A percentile compares a stretch with the other conserved stretches of the same genome.
These are phyloP conservation scores for Drosophila azteca DNA, from an alignment of 1,140 invertebrate species.

Conservation along the genomic window DNA sequence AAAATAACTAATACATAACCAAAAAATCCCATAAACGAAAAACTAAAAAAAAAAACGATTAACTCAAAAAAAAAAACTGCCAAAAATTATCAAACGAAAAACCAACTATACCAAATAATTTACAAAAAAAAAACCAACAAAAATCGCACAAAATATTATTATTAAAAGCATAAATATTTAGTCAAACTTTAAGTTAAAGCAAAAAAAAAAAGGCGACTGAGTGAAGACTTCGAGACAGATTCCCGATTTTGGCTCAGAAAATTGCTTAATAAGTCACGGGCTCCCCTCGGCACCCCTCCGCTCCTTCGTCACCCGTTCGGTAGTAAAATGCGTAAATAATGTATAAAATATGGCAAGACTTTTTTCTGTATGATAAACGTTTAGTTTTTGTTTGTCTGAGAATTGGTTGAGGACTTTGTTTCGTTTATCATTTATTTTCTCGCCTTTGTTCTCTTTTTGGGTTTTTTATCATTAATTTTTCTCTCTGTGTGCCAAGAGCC, in stretches of 20 bases:
- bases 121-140: slow-evolving; percentile 59
- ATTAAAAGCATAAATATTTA: slow-evolving; percentile 79
- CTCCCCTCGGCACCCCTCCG: too few relatives aligned
- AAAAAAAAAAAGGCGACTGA: slow-evolving; percentile 10
- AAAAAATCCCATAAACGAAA: too few relatives aligned
- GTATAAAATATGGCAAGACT: slow-evolving; percentile 67
- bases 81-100: neutral
- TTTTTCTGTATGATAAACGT: slow-evolving; percentile 65
- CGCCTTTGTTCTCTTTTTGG: slow-evolving; percentile 28
- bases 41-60: slow-evolving; percentile 57
- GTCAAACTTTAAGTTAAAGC: slow-evolving; percentile 39
- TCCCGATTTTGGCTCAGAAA: slow-evolving; percentile 64
- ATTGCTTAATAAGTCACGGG: slow-evolving; percentile 79
- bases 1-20: too few relatives aligned
- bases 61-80: slow-evolving; percentile 1
- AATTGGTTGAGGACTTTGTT: slow-evolving; percentile 56
- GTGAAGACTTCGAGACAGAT: neutral
- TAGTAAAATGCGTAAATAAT: slow-evolving; percentile 76
- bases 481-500: too few relatives aligned
- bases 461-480: slow-evolving; percentile 69
- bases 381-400: slow-evolving; percentile 22
- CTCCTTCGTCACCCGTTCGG: too few relatives aligned
- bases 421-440: slow-evolving; percentile 28
- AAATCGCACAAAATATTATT: slow-evolving; percentile 59
- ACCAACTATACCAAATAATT: too few relatives aligned